Base-by-base conservation (phyloP, 1,140 invertebrate species). In the Penaeus japonicus region DNA sequence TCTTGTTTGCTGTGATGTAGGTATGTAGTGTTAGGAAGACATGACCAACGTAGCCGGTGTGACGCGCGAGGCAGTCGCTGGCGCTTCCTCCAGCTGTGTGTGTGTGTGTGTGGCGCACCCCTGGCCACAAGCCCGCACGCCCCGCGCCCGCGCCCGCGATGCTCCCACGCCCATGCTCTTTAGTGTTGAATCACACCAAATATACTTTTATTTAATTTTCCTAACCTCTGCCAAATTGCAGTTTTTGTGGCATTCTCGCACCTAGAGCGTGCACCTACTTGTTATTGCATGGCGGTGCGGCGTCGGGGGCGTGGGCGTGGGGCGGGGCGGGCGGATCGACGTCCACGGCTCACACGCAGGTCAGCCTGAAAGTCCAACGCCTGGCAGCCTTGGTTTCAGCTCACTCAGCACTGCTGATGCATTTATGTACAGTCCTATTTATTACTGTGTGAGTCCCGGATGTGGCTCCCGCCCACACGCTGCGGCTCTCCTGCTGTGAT, bases 1-100 rank as follows among this genome's bases (percentile, higher is more conserved):
- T 89, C 87, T 80, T 84, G 87, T 89, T 89, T 89, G 87, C 87
- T 89, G 87, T 89, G 87, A 89, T 89, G 73, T 89, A 89, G 87
- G 59, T 24, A 84, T 62, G 87, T 89, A 89, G 87, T 55, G 55
- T 89, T 84, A 85, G 73, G 57, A 65, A 32, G 82, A 77, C 18
- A 30, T 83, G 79, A 62, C 70, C 75, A 62, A 35, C 27, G 85
- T 35, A 85, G 75, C 59, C 59, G 65, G 75, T 70, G 54, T 78
- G 47, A 65, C n/a, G 77, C 65, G 62, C 57, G 82, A 81, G 82
- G 47, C 73, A 75, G 57, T 30, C 57, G n/a, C 4, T 1, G 55
- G 85, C 39, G 70, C 32, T 17, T 65, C 62, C 62, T 65, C 27
- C 47, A n/a, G n/a, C n/a, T n/a, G n/a, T n/a, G n/a, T n/a, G n/a